Percentiles rank a stretch among this genome's conserved stretches.
phyloP scores from a whole-genome alignment of 2,888 invertebrate genomes.

The Scaptomyza caliginosa region DNA sequence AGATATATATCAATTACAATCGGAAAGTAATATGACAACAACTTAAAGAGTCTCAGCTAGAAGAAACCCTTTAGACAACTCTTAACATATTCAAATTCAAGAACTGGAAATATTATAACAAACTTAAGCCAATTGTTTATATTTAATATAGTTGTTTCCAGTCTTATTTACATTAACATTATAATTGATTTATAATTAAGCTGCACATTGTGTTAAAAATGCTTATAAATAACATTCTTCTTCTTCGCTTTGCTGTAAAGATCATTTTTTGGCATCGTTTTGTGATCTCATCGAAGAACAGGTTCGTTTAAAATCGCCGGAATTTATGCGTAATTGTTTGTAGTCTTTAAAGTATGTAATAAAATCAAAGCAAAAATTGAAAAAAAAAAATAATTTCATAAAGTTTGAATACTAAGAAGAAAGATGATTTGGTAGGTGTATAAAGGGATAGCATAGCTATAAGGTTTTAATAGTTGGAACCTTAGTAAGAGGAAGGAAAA shows the following conservation, averaged over 20 bases:
- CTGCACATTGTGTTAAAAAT: constrained; percentile 3
- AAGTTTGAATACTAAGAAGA: too few relatives aligned
- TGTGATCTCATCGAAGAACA: constrained; percentile 1
- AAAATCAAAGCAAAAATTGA: too few relatives aligned
- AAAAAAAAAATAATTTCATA: too few relatives aligned
- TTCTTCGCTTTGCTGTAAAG: neutral
- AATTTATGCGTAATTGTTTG: neutral
- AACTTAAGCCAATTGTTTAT: neutral
- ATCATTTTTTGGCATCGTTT: neutral
- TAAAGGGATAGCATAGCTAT: too few relatives aligned
- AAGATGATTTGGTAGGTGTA: too few relatives aligned
- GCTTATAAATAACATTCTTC: constrained; percentile 2
- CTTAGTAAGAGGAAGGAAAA: too few relatives aligned
- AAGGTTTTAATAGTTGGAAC: too few relatives aligned
- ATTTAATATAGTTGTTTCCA: neutral
- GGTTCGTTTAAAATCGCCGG: constrained; percentile 1
- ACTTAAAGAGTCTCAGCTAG: too few relatives aligned
- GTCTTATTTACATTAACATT: neutral
- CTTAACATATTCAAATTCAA: neutral
- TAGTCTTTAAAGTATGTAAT: neutral
- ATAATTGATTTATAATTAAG: neutral
- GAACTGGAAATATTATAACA: constrained; percentile 6
- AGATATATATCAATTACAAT: too few relatives aligned
- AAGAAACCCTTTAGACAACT: too few relatives aligned
- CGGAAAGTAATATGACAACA: too few relatives aligned